Conservation (phyloP, 2,797 vertebrate species). For the Taenioides sp. region DNA sequence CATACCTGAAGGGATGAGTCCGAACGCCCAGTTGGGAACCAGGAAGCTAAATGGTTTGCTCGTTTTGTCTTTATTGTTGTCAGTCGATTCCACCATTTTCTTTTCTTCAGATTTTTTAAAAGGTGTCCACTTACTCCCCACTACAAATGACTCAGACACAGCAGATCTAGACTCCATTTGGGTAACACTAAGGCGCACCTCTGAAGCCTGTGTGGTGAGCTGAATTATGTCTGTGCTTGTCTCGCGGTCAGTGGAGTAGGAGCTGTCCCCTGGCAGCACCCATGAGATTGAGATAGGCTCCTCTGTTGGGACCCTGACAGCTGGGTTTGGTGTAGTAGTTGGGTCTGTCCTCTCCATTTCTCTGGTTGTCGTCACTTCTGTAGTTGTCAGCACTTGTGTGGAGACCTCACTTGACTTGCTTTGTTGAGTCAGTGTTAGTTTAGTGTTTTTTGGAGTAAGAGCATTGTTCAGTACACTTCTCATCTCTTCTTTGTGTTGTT, state of each 20-base stretch:
- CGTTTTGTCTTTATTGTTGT: slow-evolving; percentile 37
- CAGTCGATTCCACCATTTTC: slow-evolving; percentile 30
- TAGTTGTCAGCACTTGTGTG: slow-evolving; percentile 50
- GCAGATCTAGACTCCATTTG: slow-evolving; percentile 70
- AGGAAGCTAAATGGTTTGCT: slow-evolving; percentile 56
- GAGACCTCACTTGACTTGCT: slow-evolving; percentile 30
- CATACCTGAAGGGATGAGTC: slow-evolving; percentile 72
- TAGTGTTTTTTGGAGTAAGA: slow-evolving; percentile 50
- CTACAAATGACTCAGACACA: slow-evolving; percentile 67
- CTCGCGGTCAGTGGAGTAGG: slow-evolving; percentile 16
- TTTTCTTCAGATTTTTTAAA: slow-evolving; percentile 53
- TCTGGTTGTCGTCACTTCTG: slow-evolving; percentile 44
- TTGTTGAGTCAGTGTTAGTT: slow-evolving; percentile 19
- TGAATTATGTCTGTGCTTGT: slow-evolving; percentile 23
- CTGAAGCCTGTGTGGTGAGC: slow-evolving; percentile 36
- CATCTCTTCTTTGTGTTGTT: slow-evolving; percentile 32
- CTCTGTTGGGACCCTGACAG: slow-evolving; percentile 30
- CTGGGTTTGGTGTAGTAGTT: slow-evolving; percentile 14
- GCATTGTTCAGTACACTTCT: slow-evolving; percentile 24
- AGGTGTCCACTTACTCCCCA: slow-evolving; percentile 56
- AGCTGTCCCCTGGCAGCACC: slow-evolving; percentile 47
- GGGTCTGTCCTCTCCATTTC: slow-evolving; percentile 32
- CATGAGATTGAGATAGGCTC: slow-evolving; percentile 67
- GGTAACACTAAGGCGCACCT: slow-evolving; percentile 33
- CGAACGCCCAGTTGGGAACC: slow-evolving; percentile 60